Evolutionary conservation across 2,797 vertebrate species (phyloP).

Genomic region (Hirundo rustica): DNA sequence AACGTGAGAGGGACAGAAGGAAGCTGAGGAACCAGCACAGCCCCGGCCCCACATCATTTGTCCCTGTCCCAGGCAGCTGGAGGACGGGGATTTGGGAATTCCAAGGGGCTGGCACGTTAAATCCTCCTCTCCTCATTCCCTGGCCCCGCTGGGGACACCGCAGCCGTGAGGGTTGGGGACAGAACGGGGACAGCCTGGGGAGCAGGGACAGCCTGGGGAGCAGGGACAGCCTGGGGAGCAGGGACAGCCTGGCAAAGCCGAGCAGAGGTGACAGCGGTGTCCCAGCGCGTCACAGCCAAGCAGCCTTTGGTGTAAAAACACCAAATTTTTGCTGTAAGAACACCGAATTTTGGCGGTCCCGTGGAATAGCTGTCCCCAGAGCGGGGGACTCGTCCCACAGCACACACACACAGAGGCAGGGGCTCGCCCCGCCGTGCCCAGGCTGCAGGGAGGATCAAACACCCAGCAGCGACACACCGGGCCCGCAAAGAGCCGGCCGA

Average conservation of each 20-base stretch:
- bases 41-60: too few species aligned
- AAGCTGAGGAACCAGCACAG: too few species aligned
- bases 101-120: neutral
- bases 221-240: too few species aligned
- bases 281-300: neutral
- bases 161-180: too few species aligned
- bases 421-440: rapidly evolving
- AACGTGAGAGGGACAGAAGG: too few species aligned
- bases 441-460: neutral
- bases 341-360: rapidly evolving
- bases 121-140: too few species aligned
- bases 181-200: too few species aligned
- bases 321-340: rapidly evolving
- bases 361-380: rapidly evolving
- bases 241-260: neutral
- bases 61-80: neutral
- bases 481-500: neutral
- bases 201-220: too few species aligned
- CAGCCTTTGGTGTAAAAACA: neutral
- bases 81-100: neutral
- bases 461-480: rapidly evolving
- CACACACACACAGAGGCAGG: neutral
- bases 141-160: too few species aligned
- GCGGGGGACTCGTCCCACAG: rapidly evolving
- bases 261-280: neutral